A percentile compares a stretch with the other conserved stretches of the same genome.
Evolutionary conservation across 2,113 vertebrate genomes (phyloP).

Genomic region (Neolamprologus brichardi): DNA sequence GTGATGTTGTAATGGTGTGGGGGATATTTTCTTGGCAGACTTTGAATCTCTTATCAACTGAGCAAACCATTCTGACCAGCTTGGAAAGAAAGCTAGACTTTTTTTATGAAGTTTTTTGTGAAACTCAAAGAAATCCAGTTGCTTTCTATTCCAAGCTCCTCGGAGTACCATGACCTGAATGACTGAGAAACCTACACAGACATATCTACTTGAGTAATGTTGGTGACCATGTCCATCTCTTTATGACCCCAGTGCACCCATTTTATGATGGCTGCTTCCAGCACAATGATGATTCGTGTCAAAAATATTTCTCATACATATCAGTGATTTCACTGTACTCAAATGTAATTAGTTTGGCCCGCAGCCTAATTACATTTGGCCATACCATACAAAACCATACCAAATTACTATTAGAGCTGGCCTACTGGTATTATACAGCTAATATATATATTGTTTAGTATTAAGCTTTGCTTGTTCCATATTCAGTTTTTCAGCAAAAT

Average conservation of each 20-base stretch:
- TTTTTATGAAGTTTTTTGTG: neutral
- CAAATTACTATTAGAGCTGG: neutral
- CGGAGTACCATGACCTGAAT: neutral
- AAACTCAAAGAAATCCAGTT: neutral
- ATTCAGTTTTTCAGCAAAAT: neutral
- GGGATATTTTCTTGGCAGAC: neutral
- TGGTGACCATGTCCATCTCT: neutral
- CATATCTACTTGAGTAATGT: neutral
- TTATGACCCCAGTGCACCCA: neutral
- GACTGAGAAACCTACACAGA: neutral
- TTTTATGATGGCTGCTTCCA: neutral
- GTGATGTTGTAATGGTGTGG: neutral
- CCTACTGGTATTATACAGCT: neutral
- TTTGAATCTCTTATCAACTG: neutral
- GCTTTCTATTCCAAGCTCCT: neutral
- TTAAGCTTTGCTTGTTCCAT: neutral
- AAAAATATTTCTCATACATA: neutral
- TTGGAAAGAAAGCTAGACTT: neutral
- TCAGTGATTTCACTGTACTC: neutral
- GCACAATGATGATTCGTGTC: neutral
- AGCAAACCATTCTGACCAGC: neutral
- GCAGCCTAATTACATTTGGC: neutral
- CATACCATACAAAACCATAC: neutral
- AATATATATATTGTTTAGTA: neutral
- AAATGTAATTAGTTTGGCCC: no score